Evolutionary conservation across 1,140 invertebrate genomes (phyloP).

Genomic region (Lepeophtheirus salmonis): DNA sequence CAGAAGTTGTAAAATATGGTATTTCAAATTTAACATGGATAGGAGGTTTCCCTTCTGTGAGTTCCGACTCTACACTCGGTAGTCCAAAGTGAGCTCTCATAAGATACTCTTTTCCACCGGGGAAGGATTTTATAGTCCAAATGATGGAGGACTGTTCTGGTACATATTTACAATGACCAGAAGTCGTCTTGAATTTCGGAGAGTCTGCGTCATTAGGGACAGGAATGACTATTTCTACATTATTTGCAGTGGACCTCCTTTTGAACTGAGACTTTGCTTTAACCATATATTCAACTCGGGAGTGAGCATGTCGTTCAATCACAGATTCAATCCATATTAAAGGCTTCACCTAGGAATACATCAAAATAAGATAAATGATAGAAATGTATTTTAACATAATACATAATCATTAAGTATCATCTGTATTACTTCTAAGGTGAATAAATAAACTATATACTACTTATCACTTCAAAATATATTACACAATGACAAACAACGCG

Average conservation of each 20-base stretch:
- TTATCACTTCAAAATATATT: too few relatives aligned
- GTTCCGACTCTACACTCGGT: conserved; percentile 86
- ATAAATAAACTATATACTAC: too few relatives aligned
- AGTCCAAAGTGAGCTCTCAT: conserved; percentile 99
- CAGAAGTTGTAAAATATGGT: conserved; percentile 97
- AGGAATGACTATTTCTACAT: conserved; percentile 97
- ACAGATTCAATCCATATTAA: conserved; percentile 99
- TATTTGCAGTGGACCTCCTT: conserved; percentile 88
- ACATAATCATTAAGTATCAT: too few relatives aligned
- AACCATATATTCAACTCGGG: conserved; percentile 97
- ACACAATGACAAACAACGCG: too few relatives aligned
- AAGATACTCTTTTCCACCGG: conserved; percentile 94
- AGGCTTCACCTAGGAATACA: conserved; percentile 62
- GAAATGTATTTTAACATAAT: too few relatives aligned
- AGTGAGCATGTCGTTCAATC: conserved; percentile 94
- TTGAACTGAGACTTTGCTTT: conserved; percentile 99
- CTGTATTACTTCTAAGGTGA: too few relatives aligned
- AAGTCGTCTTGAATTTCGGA: conserved; percentile 95
- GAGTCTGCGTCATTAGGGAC: conserved; percentile 95
- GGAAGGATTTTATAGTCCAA: conserved; percentile 99
- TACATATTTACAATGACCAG: conserved; percentile 56
- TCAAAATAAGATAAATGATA: too few relatives aligned
- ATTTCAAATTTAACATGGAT: conserved; percentile 99
- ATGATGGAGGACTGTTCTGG: conserved; percentile 94
- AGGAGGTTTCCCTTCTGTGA: conserved; percentile 87